These are phyloP conservation scores for Montifringilla adamsi DNA, from an alignment of 2,113 vertebrate genomes.

Conservation along the genomic window DNA sequence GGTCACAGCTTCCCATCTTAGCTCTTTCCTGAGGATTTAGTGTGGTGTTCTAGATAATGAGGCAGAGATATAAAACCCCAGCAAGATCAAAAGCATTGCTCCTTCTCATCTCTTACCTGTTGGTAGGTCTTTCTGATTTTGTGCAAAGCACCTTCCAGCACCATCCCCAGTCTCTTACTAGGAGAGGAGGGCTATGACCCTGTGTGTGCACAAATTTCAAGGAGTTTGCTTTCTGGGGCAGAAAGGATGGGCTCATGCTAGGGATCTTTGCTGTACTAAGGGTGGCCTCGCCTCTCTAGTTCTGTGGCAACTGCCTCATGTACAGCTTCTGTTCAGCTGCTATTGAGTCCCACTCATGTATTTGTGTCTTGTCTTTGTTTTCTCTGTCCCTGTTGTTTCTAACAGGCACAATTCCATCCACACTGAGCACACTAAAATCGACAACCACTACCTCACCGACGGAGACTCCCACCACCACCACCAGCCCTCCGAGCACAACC, in stretches of 20 bases:
- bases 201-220: neutral
- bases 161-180: fast-evolving
- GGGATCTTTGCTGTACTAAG: fast-evolving
- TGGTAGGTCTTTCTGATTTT: neutral
- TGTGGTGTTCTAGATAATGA: neutral
- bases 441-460: too few species aligned
- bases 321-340: fast-evolving
- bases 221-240: fast-evolving
- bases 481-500: too few species aligned
- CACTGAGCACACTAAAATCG: too few species aligned
- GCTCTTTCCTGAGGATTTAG: neutral
- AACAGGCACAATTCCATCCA: too few species aligned
- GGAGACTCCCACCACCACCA: too few species aligned
- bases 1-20: neutral
- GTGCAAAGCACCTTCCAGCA: neutral
- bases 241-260: neutral
- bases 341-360: neutral
- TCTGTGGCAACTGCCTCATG: fast-evolving
- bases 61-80: neutral
- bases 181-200: fast-evolving
- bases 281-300: fast-evolving
- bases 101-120: neutral
- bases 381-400: too few species aligned
- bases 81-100: neutral
- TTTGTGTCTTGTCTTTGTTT: too few species aligned